These are phyloP conservation scores for Astur gentilis DNA, from an alignment of 2,113 vertebrate genomes.

Conservation along the genomic window DNA sequence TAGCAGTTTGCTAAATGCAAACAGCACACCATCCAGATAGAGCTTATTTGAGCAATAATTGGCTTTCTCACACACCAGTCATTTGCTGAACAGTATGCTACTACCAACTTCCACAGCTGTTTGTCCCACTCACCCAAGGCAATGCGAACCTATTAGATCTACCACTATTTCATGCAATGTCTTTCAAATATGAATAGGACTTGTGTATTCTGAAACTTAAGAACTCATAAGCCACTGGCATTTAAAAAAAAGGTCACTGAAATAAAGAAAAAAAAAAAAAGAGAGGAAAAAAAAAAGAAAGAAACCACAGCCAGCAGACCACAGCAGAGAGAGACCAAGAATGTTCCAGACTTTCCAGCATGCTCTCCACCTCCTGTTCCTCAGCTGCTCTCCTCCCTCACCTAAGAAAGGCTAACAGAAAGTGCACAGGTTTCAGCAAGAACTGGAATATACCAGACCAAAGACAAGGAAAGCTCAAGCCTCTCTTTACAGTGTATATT, in stretches of 20 bases:
- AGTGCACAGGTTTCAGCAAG: background rate
- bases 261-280: too few relatives aligned
- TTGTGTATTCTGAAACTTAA: background rate
- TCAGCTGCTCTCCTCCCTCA: background rate
- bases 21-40: background rate
- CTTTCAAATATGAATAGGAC: background rate
- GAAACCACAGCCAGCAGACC: too few relatives aligned
- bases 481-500: background rate
- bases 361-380: background rate
- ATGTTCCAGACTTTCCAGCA: accelerated
- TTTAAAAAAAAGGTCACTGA: background rate
- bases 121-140: background rate
- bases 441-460: background rate
- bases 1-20: background rate
- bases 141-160: background rate
- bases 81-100: too few relatives aligned
- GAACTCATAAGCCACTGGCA: accelerated
- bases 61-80: background rate
- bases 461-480: background rate
- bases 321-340: background rate
- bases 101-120: background rate
- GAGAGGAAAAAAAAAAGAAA: too few relatives aligned
- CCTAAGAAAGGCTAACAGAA: background rate
- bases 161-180: background rate
- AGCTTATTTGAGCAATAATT: too few relatives aligned